phyloP scores from a whole-genome alignment of 2,888 invertebrate genomes.

The Folsomia manolachei region DNA sequence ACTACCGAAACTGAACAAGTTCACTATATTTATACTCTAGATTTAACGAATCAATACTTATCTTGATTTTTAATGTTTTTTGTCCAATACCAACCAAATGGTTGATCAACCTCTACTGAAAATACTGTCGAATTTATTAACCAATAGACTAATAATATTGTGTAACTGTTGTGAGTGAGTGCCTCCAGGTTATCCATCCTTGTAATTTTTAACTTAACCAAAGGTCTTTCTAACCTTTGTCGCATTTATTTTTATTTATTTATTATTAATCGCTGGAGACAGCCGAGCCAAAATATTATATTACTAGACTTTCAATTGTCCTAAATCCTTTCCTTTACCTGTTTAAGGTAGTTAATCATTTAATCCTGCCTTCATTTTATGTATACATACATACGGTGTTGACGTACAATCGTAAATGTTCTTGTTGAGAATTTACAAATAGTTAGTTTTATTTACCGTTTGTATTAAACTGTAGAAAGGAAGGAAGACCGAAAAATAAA shows the following conservation, averaged over 20 bases:
- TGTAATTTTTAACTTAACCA: background rate
- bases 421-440: background rate
- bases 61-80: no score
- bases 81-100: no score
- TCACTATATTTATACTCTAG: background rate
- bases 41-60: no score
- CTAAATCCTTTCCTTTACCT: no score
- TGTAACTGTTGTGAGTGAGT: no score
- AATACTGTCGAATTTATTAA: no score
- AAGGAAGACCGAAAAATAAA: background rate
- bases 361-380: no score
- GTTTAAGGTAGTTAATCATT: no score
- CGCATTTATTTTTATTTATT: background rate
- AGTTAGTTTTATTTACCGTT: background rate
- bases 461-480: background rate
- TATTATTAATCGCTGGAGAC: background rate
- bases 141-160: no score
- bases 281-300: background rate
- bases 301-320: no score
- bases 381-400: no score
- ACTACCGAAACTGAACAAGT: background rate
- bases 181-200: no score
- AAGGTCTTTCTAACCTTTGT: background rate
- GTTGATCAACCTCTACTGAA: background rate
- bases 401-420: background rate